Evolutionary conservation across 37 sponge, comb jelly and placozoan species (phyloP).

Genomic region (Aphrocallistes beatrix): DNA sequence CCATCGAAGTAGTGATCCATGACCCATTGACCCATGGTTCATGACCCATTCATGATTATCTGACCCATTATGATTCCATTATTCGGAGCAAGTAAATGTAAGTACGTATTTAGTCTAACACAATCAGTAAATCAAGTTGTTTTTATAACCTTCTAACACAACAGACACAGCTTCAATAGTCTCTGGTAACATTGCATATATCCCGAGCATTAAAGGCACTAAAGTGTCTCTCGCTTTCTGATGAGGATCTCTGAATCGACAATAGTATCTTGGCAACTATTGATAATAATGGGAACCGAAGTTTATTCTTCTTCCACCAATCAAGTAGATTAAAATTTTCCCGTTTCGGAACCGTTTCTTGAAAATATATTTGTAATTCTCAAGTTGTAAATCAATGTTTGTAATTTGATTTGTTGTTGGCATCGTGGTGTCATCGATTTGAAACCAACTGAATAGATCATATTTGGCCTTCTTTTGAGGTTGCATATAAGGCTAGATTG

Average conservation of each 20-base stretch:
- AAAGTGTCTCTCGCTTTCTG: no score
- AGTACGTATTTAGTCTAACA: no score
- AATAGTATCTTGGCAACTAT: background rate
- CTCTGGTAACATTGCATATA: no score
- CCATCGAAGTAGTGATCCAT: no score
- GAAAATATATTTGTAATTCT: background rate
- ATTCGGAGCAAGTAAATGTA: no score
- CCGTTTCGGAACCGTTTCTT: background rate
- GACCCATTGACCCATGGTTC: no score
- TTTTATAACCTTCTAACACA: no score
- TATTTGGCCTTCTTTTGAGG: background rate
- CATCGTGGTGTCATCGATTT: background rate
- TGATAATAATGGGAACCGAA: background rate
- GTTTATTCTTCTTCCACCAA: background rate
- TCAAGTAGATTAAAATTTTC: background rate
- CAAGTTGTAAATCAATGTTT: background rate
- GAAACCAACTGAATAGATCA: conserved; percentile 1
- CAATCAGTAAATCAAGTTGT: no score
- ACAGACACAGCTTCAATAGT: no score
- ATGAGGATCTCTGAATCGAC: background rate
- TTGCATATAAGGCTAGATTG: background rate
- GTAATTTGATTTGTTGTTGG: background rate
- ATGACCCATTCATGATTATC: no score
- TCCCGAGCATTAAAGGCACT: no score
- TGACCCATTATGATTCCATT: no score